Conservation (phyloP, 1,140 invertebrate genomes). For the Sycobia sp. region DNA sequence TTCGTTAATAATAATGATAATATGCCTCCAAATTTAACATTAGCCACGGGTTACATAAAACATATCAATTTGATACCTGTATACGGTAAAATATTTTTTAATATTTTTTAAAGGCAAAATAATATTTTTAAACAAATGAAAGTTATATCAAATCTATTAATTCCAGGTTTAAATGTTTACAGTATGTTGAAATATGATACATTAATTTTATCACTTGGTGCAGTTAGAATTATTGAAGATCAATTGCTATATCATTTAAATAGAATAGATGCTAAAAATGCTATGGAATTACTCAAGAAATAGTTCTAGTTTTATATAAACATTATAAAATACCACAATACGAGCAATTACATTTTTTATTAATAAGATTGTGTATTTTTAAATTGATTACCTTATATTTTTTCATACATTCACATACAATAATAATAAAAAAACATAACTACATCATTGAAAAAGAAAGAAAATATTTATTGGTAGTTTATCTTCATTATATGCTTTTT, state of each 20-base stretch:
- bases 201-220: slow-evolving; percentile 83
- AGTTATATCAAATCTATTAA: no score
- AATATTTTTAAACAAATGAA: no score
- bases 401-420: not conserved
- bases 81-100: slow-evolving; percentile 70
- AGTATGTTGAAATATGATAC: slow-evolving; percentile 97
- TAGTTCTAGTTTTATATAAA: no score
- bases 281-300: no score
- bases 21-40: slow-evolving; percentile 84
- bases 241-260: slow-evolving; percentile 81
- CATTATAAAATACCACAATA: no score
- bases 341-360: no score
- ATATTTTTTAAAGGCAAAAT: not conserved
- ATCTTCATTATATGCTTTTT: not conserved
- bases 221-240: slow-evolving; percentile 85
- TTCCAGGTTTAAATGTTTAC: slow-evolving; percentile 74
- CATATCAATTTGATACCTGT: slow-evolving; percentile 95
- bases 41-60: slow-evolving; percentile 75
- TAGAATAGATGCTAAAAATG: slow-evolving; percentile 61
- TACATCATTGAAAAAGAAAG: not conserved
- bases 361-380: no score
- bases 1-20: slow-evolving; percentile 88
- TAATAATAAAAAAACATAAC: slow-evolving; percentile 14
- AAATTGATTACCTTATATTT: no score
- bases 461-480: not conserved